Percentiles rank a stretch among this genome's conserved stretches.
phyloP scores from a whole-genome alignment of 2,113 vertebrate species.

The Willisornis vidua region DNA sequence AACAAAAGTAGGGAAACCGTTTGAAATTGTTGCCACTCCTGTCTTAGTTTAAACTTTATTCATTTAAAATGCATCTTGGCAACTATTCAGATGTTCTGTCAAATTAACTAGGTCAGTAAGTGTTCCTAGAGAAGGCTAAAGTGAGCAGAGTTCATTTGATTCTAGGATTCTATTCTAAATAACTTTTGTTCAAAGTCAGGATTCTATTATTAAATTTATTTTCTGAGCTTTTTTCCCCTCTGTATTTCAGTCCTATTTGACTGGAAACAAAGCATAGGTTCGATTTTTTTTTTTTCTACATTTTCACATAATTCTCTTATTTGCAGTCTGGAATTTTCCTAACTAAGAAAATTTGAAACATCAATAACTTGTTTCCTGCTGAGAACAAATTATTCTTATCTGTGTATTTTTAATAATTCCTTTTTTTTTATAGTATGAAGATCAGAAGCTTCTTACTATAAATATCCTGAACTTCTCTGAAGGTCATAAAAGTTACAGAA shows the following conservation, averaged over 20 bases:
- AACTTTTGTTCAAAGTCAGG: neutral
- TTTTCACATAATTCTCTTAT: neutral
- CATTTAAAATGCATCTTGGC: neutral
- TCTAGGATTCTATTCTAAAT: neutral
- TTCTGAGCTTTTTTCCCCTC: neutral
- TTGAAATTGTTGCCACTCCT: neutral
- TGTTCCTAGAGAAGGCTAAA: neutral
- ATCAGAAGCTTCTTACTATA: neutral
- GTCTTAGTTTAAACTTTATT: neutral
- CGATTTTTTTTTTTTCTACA: neutral
- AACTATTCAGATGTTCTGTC: neutral
- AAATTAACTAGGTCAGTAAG: neutral
- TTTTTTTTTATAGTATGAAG: neutral
- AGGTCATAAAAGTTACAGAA: neutral
- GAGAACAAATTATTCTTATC: neutral
- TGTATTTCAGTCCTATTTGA: neutral
- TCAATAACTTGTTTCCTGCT: neutral
- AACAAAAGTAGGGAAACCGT: neutral
- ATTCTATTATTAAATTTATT: neutral
- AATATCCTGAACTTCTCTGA: neutral
- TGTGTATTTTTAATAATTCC: neutral
- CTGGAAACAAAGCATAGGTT: neutral
- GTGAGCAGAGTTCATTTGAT: neutral
- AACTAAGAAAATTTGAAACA: neutral
- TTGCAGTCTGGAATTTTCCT: neutral